Evolutionary conservation across 2,797 vertebrate genomes (phyloP).

Genomic region (Antennarius maculatus): DNA sequence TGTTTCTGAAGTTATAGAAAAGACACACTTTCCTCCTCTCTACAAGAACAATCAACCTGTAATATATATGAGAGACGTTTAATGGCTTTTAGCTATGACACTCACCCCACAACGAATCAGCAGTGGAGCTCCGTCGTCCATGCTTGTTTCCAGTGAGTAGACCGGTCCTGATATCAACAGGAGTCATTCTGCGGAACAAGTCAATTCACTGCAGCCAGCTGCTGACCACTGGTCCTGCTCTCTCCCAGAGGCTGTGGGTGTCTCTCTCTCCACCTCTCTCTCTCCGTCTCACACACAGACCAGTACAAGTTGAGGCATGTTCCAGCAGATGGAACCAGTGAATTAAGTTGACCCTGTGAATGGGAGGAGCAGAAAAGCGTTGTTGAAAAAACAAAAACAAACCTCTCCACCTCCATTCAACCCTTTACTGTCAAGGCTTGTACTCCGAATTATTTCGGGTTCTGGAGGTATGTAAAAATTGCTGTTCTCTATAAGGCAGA

Average conservation of each 20-base stretch:
- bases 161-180: constrained; percentile 39
- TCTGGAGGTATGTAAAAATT: constrained; percentile 5
- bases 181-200: constrained; percentile 38
- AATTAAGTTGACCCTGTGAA: constrained; percentile 65
- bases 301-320: constrained; percentile 87
- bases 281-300: constrained; percentile 39
- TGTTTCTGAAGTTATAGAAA: constrained; percentile 23
- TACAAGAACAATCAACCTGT: constrained; percentile 28
- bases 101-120: constrained; percentile 54
- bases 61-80: constrained; percentile 31
- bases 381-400: too few species aligned
- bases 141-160: constrained; percentile 15
- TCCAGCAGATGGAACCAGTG: constrained; percentile 74
- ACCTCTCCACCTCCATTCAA: too few species aligned
- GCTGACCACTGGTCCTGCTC: constrained; percentile 63
- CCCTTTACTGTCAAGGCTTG: too few species aligned
- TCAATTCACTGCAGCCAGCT: constrained; percentile 63
- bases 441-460: too few species aligned
- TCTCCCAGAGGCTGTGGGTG: constrained; percentile 11
- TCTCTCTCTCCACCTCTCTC: neutral
- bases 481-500: constrained; percentile 1
- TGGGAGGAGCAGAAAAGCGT: constrained; percentile 73
- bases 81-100: constrained; percentile 40
- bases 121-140: constrained; percentile 38
- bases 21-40: constrained; percentile 19